A percentile compares a stretch with the other conserved stretches of the same genome.
Conservation (phyloP, 2,797 vertebrate species). For the Rhodeus uyekii region DNA sequence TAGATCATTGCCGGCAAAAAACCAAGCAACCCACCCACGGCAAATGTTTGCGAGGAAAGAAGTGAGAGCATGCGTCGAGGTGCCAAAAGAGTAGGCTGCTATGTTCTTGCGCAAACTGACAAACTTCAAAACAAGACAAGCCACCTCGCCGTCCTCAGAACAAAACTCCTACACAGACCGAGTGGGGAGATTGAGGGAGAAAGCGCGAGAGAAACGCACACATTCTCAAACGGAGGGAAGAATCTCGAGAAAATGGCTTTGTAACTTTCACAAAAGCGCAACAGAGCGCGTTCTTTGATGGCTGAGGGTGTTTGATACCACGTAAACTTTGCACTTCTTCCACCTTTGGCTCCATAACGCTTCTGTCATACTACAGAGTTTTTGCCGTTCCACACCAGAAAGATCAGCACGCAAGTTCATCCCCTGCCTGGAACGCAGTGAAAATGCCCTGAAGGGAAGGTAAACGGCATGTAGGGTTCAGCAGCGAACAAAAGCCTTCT, state of each 20-base stretch:
- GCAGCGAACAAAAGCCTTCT: constrained; percentile 65
- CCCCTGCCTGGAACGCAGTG: constrained; percentile 71
- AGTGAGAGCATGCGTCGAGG: constrained; percentile 64
- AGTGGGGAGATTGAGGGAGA: constrained; percentile 48
- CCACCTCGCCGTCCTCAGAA: constrained; percentile 73
- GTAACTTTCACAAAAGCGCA: constrained; percentile 62
- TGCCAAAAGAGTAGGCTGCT: constrained; percentile 67
- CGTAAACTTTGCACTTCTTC: constrained; percentile 54
- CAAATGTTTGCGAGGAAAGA: constrained; percentile 68
- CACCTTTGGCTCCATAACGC: constrained; percentile 69
- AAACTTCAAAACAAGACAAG: constrained; percentile 65
- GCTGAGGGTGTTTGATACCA: constrained; percentile 72
- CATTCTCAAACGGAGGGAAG: constrained; percentile 50
- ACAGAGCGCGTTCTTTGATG: constrained; percentile 72
- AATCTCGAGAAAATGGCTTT: constrained; percentile 63
- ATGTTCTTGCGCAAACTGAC: constrained; percentile 62
- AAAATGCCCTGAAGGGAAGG: constrained; percentile 77
- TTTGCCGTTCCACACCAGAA: constrained; percentile 72
- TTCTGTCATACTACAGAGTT: constrained; percentile 68
- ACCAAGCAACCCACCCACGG: constrained; percentile 62
- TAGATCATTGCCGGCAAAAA: constrained; percentile 66
- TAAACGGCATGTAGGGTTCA: constrained; percentile 78
- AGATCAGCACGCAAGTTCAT: constrained; percentile 66
- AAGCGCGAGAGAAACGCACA: constrained; percentile 35
- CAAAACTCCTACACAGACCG: constrained; percentile 66